phyloP scores from a whole-genome alignment of 2,888 invertebrate genomes.

The Antitype chi region DNA sequence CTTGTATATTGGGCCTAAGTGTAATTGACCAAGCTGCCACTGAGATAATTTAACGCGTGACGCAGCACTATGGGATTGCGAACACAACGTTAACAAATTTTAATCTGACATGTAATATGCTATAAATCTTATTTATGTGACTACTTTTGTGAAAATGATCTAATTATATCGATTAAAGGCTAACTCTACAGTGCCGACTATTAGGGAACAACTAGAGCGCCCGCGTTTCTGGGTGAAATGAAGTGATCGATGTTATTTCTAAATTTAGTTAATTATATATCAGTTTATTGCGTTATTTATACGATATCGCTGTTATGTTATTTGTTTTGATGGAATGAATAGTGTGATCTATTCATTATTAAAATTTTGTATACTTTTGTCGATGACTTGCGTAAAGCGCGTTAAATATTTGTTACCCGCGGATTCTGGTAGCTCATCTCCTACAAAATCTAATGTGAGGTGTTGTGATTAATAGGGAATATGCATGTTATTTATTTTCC shows the following conservation, averaged over 20 bases:
- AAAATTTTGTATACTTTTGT: background rate
- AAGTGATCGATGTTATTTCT: slow-evolving; percentile 23
- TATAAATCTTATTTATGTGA: slow-evolving; percentile 29
- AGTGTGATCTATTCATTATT: slow-evolving; percentile 15
- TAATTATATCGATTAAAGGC: slow-evolving; percentile 21
- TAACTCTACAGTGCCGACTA: slow-evolving; percentile 3
- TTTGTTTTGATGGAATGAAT: slow-evolving; percentile 22
- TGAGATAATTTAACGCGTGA: slow-evolving; percentile 18
- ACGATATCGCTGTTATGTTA: slow-evolving; percentile 43
- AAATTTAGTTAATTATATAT: slow-evolving; percentile 24
- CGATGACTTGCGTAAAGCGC: slow-evolving; percentile 4
- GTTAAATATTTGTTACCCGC: background rate
- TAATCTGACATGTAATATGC: background rate
- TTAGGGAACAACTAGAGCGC: background rate
- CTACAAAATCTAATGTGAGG: background rate
- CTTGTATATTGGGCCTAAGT: slow-evolving; percentile 26
- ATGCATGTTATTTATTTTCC: no score
- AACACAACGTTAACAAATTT: slow-evolving; percentile 27
- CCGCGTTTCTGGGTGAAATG: background rate
- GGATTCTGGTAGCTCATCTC: slow-evolving; percentile 11
- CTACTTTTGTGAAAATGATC: slow-evolving; percentile 26
- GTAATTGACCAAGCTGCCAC: slow-evolving; percentile 10
- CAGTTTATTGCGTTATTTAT: slow-evolving; percentile 47
- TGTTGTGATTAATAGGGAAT: background rate
- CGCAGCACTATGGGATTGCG: slow-evolving; percentile 17